phyloP scores from a whole-genome alignment of 2,113 vertebrate genomes.

The Ptyas mucosa region DNA sequence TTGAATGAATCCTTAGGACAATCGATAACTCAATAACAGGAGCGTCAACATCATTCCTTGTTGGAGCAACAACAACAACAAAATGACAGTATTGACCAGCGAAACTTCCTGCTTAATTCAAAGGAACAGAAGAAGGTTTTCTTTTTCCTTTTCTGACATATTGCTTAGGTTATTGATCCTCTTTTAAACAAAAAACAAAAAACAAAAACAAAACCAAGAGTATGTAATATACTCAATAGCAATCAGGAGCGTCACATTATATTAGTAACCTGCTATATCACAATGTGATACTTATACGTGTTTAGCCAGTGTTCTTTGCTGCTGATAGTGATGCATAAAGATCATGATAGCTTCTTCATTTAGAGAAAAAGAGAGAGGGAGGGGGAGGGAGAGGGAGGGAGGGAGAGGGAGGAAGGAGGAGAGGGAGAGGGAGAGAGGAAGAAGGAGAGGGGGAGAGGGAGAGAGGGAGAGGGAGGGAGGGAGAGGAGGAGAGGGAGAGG shows the following conservation, averaged over 20 bases:
- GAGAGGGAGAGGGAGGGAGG: not conserved
- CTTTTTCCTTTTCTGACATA: not conserved
- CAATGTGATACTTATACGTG: conserved; percentile 3
- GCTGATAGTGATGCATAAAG: not conserved
- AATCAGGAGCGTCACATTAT: not conserved
- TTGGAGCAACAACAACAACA: not conserved
- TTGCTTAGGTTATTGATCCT: conserved; percentile 12
- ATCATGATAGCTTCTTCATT: not conserved
- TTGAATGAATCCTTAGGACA: not conserved
- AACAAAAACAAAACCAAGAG: conserved; percentile 14
- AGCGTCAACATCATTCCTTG: not conserved
- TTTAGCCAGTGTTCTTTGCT: not conserved
- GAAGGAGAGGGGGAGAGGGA: too few relatives aligned
- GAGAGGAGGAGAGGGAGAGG: not conserved
- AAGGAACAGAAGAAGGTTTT: not conserved
- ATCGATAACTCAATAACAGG: not conserved
- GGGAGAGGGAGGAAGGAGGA: not conserved
- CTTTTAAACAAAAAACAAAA: not conserved
- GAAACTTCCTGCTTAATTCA: not conserved
- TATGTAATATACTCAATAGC: not conserved
- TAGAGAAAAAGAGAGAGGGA: not conserved
- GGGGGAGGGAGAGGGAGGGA: not conserved
- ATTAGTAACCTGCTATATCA: conserved; percentile 1
- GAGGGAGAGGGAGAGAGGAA: not conserved
- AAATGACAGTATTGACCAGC: not conserved